Percentiles rank a stretch among this genome's conserved stretches.
These are phyloP conservation scores for Lycaon pictus DNA, from an alignment of 2,113 vertebrate species.

Conservation along the genomic window DNA sequence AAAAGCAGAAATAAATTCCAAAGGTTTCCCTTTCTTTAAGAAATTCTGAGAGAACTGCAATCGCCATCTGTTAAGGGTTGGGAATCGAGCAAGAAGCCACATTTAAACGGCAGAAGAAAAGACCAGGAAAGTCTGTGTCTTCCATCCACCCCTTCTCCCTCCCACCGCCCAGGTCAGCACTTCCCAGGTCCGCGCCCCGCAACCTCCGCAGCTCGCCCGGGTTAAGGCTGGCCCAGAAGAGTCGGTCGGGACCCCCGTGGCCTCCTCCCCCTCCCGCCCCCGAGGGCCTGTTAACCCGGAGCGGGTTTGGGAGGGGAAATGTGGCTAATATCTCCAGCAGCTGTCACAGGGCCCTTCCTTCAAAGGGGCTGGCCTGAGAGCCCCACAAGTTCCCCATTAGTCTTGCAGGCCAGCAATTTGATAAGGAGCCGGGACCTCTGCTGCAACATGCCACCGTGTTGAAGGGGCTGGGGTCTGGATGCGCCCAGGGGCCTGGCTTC, in stretches of 20 bases:
- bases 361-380: slow-evolving; percentile 35
- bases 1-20: slow-evolving; percentile 85
- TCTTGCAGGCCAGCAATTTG: slow-evolving; percentile 58
- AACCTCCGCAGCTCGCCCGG: not conserved
- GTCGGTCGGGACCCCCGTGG: not conserved
- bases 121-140: slow-evolving; percentile 53
- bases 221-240: not conserved
- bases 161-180: slow-evolving; percentile 34
- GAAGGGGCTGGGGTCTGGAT: not conserved
- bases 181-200: slow-evolving; percentile 12
- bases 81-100: slow-evolving; percentile 80
- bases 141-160: slow-evolving; percentile 16
- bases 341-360: slow-evolving; percentile 74
- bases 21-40: slow-evolving; percentile 87
- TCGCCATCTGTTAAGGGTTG: slow-evolving; percentile 85
- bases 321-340: slow-evolving; percentile 81
- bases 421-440: slow-evolving; percentile 24
- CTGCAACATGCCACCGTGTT: not conserved
- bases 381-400: slow-evolving; percentile 65
- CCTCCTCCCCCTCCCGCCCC: not conserved
- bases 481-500: not conserved
- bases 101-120: slow-evolving; percentile 59
- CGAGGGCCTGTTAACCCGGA: slow-evolving; percentile 71
- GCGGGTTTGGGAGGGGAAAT: slow-evolving; percentile 80
- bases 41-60: slow-evolving; percentile 81